These are phyloP conservation scores for Dioctria rufipes DNA, from an alignment of 2,888 invertebrate genomes.

Conservation along the genomic window DNA sequence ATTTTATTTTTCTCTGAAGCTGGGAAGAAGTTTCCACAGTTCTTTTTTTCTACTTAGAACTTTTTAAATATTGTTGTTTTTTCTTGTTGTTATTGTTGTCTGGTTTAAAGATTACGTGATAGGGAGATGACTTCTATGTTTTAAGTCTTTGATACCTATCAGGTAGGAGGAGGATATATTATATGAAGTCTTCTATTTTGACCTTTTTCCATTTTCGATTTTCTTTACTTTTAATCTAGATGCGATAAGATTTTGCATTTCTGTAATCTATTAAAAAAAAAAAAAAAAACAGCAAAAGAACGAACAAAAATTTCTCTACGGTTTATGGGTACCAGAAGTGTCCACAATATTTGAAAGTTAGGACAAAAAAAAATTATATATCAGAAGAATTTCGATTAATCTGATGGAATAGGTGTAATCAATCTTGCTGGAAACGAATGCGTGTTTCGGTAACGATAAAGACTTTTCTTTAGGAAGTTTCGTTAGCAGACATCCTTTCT, in stretches of 20 bases:
- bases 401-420: conserved; percentile 32
- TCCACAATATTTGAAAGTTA: conserved; percentile 42
- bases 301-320: too few species aligned
- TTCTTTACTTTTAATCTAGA: neutral
- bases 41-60: conserved; percentile 9
- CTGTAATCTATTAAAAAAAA: conserved; percentile 47
- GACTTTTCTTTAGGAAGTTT: conserved; percentile 25
- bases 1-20: conserved; percentile 15
- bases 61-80: conserved; percentile 6
- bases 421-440: conserved; percentile 48
- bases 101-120: conserved; percentile 14
- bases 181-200: too few species aligned
- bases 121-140: conserved; percentile 37
- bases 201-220: conserved; percentile 25
- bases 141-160: conserved; percentile 23
- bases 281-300: too few species aligned
- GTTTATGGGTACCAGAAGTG: conserved; percentile 17
- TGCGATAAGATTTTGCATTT: conserved; percentile 40
- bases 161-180: too few species aligned
- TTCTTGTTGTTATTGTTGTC: too few species aligned
- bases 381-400: conserved; percentile 52
- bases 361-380: conserved; percentile 41
- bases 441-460: conserved; percentile 49
- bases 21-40: conserved; percentile 25
- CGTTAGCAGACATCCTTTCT: neutral